phyloP scores from a whole-genome alignment of 2,888 invertebrate species.

The Mythimna impura region DNA sequence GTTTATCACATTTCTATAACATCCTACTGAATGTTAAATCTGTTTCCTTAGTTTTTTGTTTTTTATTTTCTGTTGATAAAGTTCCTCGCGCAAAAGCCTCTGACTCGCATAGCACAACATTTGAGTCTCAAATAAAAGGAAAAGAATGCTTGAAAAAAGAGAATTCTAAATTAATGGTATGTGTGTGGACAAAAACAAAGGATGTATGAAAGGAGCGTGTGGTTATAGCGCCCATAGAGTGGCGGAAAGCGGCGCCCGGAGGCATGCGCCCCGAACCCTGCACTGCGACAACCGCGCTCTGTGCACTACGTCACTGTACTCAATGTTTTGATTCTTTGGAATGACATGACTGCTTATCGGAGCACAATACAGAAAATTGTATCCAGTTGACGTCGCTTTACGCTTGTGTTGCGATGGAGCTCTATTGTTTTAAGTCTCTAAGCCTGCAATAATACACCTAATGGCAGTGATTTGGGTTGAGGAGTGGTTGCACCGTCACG shows the following conservation, averaged over 20 bases:
- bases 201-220: conserved; percentile 56
- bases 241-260: conserved; percentile 63
- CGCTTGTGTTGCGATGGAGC: neutral
- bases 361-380: neutral
- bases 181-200: conserved; percentile 61
- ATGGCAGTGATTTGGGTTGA: neutral
- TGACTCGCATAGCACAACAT: conserved; percentile 5
- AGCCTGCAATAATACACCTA: conserved; percentile 4
- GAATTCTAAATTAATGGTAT: conserved; percentile 43
- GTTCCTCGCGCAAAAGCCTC: neutral
- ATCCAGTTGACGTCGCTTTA: neutral
- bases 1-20: neutral
- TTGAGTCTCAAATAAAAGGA: conserved; percentile 27
- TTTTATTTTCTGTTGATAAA: neutral
- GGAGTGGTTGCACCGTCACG: conserved; percentile 44
- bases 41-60: neutral
- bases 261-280: conserved; percentile 82
- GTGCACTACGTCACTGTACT: conserved; percentile 39
- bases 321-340: conserved; percentile 24
- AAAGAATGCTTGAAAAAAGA: conserved; percentile 40
- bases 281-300: conserved; percentile 79
- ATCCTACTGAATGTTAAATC: neutral
- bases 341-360: conserved; percentile 19
- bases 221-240: conserved; percentile 66
- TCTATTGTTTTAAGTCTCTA: neutral